Evolutionary conservation across 1,140 invertebrate genomes (phyloP).

Genomic region (Drosophila sulfurigaster): DNA sequence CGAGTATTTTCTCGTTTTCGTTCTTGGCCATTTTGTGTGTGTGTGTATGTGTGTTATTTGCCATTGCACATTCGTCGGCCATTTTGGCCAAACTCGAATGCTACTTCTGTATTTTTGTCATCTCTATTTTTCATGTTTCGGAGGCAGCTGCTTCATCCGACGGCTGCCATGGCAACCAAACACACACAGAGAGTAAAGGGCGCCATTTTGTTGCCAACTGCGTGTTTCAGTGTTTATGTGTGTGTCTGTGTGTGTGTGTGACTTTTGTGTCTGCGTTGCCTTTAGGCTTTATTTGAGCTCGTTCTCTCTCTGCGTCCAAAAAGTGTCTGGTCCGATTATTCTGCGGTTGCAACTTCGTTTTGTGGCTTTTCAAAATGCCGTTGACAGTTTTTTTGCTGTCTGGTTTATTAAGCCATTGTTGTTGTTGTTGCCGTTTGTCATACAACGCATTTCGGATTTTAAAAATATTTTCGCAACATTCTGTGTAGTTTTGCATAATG

Average conservation of each 20-base stretch:
- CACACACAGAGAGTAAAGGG: conserved; percentile 18
- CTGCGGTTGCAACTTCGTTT: conserved; percentile 39
- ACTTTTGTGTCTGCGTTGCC: conserved; percentile 14
- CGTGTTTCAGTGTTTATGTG: conserved; percentile 16
- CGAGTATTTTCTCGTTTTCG: conserved; percentile 18
- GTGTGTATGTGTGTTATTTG: conserved; percentile 37
- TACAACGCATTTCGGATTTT: background rate
- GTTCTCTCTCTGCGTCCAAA: conserved; percentile 5
- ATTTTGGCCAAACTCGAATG: conserved; percentile 35
- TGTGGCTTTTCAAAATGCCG: conserved; percentile 39
- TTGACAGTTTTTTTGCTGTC: conserved; percentile 27
- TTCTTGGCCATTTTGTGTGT: conserved; percentile 30
- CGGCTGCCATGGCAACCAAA: conserved; percentile 51
- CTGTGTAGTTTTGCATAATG: conserved; percentile 11
- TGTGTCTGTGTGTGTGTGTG: conserved; percentile 25
- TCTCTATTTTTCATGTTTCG: conserved; percentile 4
- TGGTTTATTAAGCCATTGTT: conserved; percentile 22
- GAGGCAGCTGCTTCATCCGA: conserved; percentile 43
- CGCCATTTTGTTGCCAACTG: conserved; percentile 53
- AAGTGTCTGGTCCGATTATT: conserved; percentile 45
- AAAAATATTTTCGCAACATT: conserved; percentile 10
- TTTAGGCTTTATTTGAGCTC: conserved; percentile 42
- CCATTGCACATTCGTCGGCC: conserved; percentile 41
- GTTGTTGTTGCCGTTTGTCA: background rate
- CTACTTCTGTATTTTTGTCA: background rate